These are phyloP conservation scores for Drosophila sordidula DNA, from an alignment of 2,888 invertebrate genomes.

Conservation along the genomic window DNA sequence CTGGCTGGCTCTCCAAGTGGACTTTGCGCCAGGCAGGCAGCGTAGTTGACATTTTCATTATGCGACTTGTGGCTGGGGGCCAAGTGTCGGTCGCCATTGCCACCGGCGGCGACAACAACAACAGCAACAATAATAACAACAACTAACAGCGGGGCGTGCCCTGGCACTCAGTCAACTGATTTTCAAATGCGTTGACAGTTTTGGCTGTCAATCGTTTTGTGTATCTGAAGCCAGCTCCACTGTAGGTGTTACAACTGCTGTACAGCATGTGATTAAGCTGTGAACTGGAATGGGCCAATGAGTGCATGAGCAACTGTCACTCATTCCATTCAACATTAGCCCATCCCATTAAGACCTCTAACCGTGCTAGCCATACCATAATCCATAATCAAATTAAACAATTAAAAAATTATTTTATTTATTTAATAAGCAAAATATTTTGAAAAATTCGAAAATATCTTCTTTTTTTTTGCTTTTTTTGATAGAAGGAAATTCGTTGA, in stretches of 20 bases:
- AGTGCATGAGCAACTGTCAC: conserved; percentile 40
- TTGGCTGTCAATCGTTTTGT: conserved; percentile 72
- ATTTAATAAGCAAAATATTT: too few species aligned
- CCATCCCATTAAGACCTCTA: conserved; percentile 4
- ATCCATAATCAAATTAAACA: too few species aligned
- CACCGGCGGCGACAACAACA: conserved; percentile 59
- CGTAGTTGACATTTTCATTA: conserved; percentile 75
- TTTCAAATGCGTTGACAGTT: conserved; percentile 75
- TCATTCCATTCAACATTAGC: conserved; percentile 9
- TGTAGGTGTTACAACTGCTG: conserved; percentile 60
- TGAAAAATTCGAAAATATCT: too few species aligned
- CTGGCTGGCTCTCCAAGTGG: conserved; percentile 42
- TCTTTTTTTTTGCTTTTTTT: too few species aligned
- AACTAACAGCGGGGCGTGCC: conserved; percentile 39
- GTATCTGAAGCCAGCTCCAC: conserved; percentile 34
- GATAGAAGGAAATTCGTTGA: too few species aligned
- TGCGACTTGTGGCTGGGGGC: conserved; percentile 61
- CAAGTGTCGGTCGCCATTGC: conserved; percentile 65
- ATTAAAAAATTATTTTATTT: too few species aligned
- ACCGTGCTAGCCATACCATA: not conserved
- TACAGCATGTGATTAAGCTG: conserved; percentile 61
- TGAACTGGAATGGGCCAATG: conserved; percentile 44
- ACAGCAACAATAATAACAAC: conserved; percentile 20
- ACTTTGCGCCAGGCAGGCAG: conserved; percentile 53
- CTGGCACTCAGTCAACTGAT: conserved; percentile 66